Conservation (phyloP, 2,113 vertebrate genomes). For the Pycnonotus jocosus region DNA sequence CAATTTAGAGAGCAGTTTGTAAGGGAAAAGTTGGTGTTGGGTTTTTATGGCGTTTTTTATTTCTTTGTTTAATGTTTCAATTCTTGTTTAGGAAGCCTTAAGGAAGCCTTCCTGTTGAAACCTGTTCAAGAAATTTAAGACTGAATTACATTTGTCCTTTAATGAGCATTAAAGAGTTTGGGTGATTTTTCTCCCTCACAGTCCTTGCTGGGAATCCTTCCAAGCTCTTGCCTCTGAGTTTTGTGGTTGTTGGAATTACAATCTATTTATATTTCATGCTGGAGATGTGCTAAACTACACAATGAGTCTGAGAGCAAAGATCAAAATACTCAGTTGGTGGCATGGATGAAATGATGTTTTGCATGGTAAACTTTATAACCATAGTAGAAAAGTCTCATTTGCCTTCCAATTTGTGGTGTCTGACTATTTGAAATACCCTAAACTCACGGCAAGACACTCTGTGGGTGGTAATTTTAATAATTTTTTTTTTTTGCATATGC, state of each 20-base stretch:
- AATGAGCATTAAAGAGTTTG: neutral
- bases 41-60: neutral
- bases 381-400: neutral
- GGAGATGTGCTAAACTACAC: constrained; percentile 2
- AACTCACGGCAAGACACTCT: neutral
- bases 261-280: neutral
- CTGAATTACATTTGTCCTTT: neutral
- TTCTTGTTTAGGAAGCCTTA: neutral
- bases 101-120: neutral
- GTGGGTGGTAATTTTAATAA: neutral
- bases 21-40: neutral
- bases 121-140: neutral
- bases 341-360: neutral
- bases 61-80: neutral
- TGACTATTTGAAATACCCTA: neutral
- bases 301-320: neutral
- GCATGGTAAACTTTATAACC: neutral
- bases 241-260: constrained; percentile 2
- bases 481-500: neutral
- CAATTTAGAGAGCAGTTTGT: neutral
- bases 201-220: neutral
- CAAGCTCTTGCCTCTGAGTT: constrained; percentile 5
- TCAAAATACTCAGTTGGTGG: neutral
- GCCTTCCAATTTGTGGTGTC: constrained; percentile 6
- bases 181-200: neutral